Base-by-base conservation (phyloP, 2,888 invertebrate genomes). In the Micropterix aruncella region DNA sequence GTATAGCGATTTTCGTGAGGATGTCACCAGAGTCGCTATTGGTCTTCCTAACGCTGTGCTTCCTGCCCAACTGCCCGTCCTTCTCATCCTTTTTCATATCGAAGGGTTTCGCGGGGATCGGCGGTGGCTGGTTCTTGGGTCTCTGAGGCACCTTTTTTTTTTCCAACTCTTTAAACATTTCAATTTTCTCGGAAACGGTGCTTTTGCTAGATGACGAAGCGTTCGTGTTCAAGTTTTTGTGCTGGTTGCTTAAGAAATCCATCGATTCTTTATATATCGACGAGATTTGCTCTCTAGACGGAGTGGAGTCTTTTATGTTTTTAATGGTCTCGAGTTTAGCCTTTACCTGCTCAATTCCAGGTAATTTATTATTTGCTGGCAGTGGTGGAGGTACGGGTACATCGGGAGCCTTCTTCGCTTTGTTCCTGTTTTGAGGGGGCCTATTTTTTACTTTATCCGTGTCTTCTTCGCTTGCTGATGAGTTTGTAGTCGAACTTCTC, bases 1-100 rank as follows among this genome's bases (percentile, higher is more conserved):
- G 90, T 55, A 90, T 81, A 37, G 88, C 88, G 38, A 90, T 87
- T 61, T 87, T 84, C 0, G 90, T 90, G 54, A 89, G 63, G 53
- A 87, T 82, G 60, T 90, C 89, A 4, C 89, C 89, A 44, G 79
- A 74, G 49, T 80, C 79, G 45, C 60, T 69, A 18, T 68, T 54
- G 19, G 70, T 69, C 48, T 70, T 66, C 50, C 70, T 60, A 19
- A 66, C 64, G 50, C 70, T 71, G 51, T 70, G 70, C 51, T 61
- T 69, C 53, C 72, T 59, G 50, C 68, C 57, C 47, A 71, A 53
- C 36, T 70, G 65, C 3, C 19, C 39, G 46, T 66, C 66, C 48
- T 65, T 65, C 1, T 15, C 41, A 4, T 62, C 57, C 19, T 53
- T 56, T 19, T 61, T 62, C 16, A 55, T 48, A 17, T 58, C 55